These are phyloP conservation scores for Hylaeus volcanicus DNA, from an alignment of 1,140 invertebrate genomes.

Conservation along the genomic window DNA sequence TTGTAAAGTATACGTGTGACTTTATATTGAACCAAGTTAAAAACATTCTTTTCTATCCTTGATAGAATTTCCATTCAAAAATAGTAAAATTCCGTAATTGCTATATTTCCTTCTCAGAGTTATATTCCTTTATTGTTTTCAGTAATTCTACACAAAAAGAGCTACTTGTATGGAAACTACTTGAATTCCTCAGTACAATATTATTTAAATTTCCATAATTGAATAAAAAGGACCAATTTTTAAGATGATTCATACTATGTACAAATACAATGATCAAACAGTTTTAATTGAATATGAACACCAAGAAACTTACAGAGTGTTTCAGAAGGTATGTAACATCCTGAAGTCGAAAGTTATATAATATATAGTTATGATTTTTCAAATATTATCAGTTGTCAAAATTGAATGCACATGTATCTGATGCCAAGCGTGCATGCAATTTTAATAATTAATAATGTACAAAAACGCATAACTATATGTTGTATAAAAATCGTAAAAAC, in stretches of 20 bases:
- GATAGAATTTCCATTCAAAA: neutral
- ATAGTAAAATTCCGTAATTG: neutral
- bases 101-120: conserved; percentile 16
- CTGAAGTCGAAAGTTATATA: conserved; percentile 23
- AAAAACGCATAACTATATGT: neutral
- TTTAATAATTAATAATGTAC: conserved; percentile 14
- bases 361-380: conserved; percentile 19
- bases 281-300: conserved; percentile 26
- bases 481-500: neutral
- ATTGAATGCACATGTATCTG: conserved; percentile 12
- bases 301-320: conserved; percentile 31
- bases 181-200: conserved; percentile 18
- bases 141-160: conserved; percentile 41
- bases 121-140: conserved; percentile 41
- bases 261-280: conserved; percentile 26
- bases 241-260: conserved; percentile 17
- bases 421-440: conserved; percentile 5
- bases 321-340: conserved; percentile 43
- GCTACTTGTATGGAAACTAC: conserved; percentile 29
- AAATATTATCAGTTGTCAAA: conserved; percentile 20
- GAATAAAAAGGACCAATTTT: conserved; percentile 14
- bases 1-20: no score
- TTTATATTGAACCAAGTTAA: no score
- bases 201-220: conserved; percentile 25
- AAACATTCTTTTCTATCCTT: neutral